Percentiles rank a stretch among this genome's conserved stretches.
phyloP scores from a whole-genome alignment of 2,888 invertebrate genomes.

The Strigamia transsilvanica region DNA sequence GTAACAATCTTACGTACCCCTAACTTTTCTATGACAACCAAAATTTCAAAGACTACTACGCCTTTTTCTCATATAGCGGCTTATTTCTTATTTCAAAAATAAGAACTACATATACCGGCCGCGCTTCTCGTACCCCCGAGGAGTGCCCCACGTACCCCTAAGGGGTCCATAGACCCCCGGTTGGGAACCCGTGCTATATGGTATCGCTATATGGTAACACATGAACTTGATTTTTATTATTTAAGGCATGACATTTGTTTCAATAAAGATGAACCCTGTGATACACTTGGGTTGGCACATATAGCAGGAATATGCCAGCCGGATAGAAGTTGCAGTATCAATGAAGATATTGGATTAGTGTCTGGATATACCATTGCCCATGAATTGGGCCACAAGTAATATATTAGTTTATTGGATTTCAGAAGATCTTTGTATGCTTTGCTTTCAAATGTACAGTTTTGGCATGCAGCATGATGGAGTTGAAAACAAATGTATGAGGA shows the following conservation, averaged over 20 bases:
- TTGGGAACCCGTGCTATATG: too few relatives aligned
- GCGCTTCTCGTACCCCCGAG: too few relatives aligned
- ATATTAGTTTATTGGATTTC: background rate
- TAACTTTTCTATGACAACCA: too few relatives aligned
- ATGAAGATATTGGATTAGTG: slow-evolving; percentile 67
- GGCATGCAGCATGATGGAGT: slow-evolving; percentile 54
- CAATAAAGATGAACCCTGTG: slow-evolving; percentile 42
- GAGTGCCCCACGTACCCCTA: too few relatives aligned
- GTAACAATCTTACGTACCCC: too few relatives aligned
- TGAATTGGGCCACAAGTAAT: slow-evolving; percentile 67
- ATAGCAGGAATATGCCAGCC: slow-evolving; percentile 67
- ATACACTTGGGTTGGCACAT: slow-evolving; percentile 64
- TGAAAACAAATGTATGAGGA: slow-evolving; percentile 38
- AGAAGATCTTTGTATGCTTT: background rate
- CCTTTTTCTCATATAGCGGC: too few relatives aligned
- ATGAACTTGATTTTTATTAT: background rate
- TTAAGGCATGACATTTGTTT: slow-evolving; percentile 38
- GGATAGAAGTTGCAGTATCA: slow-evolving; percentile 66
- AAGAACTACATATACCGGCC: too few relatives aligned
- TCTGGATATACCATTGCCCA: slow-evolving; percentile 68
- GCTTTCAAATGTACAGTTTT: slow-evolving; percentile 43
- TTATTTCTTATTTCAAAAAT: too few relatives aligned
- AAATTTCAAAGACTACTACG: too few relatives aligned
- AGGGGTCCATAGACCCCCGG: too few relatives aligned
- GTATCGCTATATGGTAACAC: too few relatives aligned